Base-by-base conservation (phyloP, 2,113 vertebrate species). In the Apus apus region DNA sequence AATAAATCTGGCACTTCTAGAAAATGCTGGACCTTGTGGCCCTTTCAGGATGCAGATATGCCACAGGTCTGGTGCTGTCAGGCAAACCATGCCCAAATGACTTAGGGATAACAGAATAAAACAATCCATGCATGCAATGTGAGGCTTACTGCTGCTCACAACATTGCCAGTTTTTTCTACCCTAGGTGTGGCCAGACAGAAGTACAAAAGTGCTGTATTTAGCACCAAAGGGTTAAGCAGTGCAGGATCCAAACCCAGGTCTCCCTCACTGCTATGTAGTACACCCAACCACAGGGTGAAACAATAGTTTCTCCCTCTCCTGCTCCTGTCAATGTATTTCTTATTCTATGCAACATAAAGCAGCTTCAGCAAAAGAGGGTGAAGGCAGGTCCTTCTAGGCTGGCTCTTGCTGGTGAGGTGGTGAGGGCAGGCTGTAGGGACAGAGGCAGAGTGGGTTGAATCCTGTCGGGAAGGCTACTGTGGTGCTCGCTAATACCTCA, bases 81-180 rank as follows among this genome's bases (percentile, higher is more conserved):
- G 66, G 61, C 13, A 78, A 43, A 62, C 9, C 10, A 18, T 43
- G 34, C 32, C 29, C 4, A 15, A 66, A 9, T 12, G 9, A 2
- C 11, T 34, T 4, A 11, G 36, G 21, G 68, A 6, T 73, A 30
- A 77, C 1, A 17, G 60, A 65, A 16, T 13, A 26, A 43, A 34
- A 29, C 16, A 45, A 16, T 4, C 16, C 2, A 13, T 16, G 7
- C 8, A 4, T 36, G 27, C 32, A 26, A 2, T 0, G 11, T 46
- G 53, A n/a, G 51, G 30, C 9, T 71, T 10, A 2, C 12, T 58
- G 51, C 53, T 80, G 50, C 48, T 50, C 34, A 73, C 26, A 36
- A 4, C 18, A 1, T 4, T 26, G 32, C 30, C 56, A 2, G 4
- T n/a, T 71, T 36, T 54, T 57, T 61, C 53, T 61, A 17, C 9